phyloP scores from a whole-genome alignment of 2,888 invertebrate genomes.

The Linnaemya vulpina region DNA sequence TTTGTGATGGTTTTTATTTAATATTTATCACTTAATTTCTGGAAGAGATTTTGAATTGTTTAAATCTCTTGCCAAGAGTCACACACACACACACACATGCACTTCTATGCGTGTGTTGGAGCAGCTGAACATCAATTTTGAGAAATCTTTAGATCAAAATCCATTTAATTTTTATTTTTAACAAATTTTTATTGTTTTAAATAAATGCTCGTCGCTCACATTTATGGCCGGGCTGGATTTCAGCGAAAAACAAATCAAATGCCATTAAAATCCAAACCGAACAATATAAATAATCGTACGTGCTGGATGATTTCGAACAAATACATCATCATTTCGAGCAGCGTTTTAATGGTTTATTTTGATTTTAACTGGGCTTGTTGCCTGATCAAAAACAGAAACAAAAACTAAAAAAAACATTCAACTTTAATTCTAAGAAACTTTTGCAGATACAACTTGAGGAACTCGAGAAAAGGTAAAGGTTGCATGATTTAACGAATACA shows the following conservation, averaged over 20 bases:
- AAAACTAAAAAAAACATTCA: constrained; percentile 31
- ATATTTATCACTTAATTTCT: constrained; percentile 41
- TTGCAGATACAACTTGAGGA: constrained; percentile 35
- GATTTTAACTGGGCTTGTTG: constrained; percentile 43
- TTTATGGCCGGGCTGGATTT: constrained; percentile 68
- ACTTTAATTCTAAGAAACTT: constrained; percentile 67
- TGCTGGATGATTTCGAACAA: constrained; percentile 69
- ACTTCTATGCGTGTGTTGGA: constrained; percentile 1
- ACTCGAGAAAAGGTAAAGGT: constrained; percentile 33
- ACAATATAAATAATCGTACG: constrained; percentile 69
- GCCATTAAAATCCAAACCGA: constrained; percentile 69
- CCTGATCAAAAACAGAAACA: background rate
- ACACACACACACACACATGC: constrained; percentile 1
- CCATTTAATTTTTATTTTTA: constrained; percentile 59
- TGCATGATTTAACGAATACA: background rate
- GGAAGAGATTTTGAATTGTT: constrained; percentile 10
- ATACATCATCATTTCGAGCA: constrained; percentile 64
- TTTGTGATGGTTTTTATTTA: background rate
- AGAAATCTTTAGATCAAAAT: constrained; percentile 66
- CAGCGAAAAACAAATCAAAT: constrained; percentile 72
- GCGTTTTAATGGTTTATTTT: constrained; percentile 45
- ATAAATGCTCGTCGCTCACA: constrained; percentile 63
- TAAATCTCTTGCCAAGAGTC: background rate
- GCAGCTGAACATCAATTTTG: constrained; percentile 64
- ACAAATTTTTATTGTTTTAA: constrained; percentile 69